A percentile compares a stretch with the other conserved stretches of the same genome.
phyloP scores from a whole-genome alignment of 2,888 invertebrate genomes.

The Andrena bicolor region DNA sequence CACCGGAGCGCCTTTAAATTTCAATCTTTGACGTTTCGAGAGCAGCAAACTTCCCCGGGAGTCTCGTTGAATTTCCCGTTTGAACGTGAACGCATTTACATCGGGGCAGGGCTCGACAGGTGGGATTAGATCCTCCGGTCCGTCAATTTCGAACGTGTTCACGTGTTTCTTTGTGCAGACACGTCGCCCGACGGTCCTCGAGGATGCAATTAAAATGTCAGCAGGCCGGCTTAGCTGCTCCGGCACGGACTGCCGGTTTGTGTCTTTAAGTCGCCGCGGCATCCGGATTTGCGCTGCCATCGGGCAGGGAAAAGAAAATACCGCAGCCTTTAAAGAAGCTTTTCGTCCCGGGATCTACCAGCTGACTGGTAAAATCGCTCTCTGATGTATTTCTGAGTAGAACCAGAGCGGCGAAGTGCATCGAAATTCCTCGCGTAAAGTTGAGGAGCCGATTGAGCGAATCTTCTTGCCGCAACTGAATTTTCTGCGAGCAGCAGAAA shows the following conservation, averaged over 20 bases:
- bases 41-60: background rate
- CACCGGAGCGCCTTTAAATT: constrained; percentile 15
- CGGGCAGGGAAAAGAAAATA: constrained; percentile 14
- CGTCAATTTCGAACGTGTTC: background rate
- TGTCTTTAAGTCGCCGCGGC: background rate
- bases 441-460: background rate
- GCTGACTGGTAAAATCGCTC: constrained; percentile 15
- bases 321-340: background rate
- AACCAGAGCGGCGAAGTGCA: background rate
- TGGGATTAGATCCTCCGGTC: no score
- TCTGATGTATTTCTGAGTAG: background rate
- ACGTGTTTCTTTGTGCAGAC: background rate
- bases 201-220: constrained; percentile 26
- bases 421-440: background rate
- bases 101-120: no score
- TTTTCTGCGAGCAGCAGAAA: no score
- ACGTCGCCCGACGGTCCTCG: background rate
- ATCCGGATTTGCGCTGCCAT: background rate
- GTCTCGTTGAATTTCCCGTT: background rate
- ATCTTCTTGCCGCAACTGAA: background rate
- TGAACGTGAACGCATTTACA: no score
- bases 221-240: background rate
- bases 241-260: background rate
- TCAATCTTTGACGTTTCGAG: constrained; percentile 27
- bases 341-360: background rate